These are phyloP conservation scores for Agraylea sexmaculata DNA, from an alignment of 1,140 invertebrate species.

Conservation along the genomic window DNA sequence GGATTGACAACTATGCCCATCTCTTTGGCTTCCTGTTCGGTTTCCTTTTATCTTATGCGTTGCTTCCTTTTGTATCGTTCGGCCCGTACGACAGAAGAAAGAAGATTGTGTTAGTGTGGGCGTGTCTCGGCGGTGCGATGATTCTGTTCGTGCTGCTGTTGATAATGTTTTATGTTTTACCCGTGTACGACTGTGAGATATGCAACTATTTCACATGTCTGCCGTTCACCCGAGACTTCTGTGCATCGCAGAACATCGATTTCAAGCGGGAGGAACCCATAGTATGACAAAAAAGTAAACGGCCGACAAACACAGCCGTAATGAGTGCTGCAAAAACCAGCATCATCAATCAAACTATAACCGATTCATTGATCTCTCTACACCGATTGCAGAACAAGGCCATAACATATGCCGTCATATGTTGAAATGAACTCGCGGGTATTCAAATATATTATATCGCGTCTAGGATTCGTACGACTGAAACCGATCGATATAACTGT, in stretches of 20 bases:
- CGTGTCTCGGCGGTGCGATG: slow-evolving; percentile 60
- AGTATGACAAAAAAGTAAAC: slow-evolving; percentile 43
- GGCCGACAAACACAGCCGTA: slow-evolving; percentile 21
- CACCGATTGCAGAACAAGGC: no score
- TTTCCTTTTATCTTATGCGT: slow-evolving; percentile 78
- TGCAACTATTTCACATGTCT: slow-evolving; percentile 90
- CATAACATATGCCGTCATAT: no score
- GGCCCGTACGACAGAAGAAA: slow-evolving; percentile 68
- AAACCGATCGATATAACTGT: no score
- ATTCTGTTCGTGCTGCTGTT: slow-evolving; percentile 68
- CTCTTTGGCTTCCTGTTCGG: slow-evolving; percentile 87
- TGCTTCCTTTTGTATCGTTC: slow-evolving; percentile 82
- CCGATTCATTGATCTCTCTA: no score
- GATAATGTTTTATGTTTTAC: slow-evolving; percentile 77
- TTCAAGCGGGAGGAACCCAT: slow-evolving; percentile 56
- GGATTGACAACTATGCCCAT: slow-evolving; percentile 96
- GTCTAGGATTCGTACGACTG: no score
- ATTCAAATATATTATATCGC: no score
- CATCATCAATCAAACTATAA: no score
- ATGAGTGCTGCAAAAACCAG: slow-evolving; percentile 4
- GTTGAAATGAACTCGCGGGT: no score
- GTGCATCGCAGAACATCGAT: slow-evolving; percentile 84
- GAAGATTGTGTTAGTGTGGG: slow-evolving; percentile 69
- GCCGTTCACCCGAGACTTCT: slow-evolving; percentile 81
- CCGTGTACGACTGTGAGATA: slow-evolving; percentile 77